phyloP scores from a whole-genome alignment of 2,888 invertebrate species.

The Blastobasis lacticolella region DNA sequence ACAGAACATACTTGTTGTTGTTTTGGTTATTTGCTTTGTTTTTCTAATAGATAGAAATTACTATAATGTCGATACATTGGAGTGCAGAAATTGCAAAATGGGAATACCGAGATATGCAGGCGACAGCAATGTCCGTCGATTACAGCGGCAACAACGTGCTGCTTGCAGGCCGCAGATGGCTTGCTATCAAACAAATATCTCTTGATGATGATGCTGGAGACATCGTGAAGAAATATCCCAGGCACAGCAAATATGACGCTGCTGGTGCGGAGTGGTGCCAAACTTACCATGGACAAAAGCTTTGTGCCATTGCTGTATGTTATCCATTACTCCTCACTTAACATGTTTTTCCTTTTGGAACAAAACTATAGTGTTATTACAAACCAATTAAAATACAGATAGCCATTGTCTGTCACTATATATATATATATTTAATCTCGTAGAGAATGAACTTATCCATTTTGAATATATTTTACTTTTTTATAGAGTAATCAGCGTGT shows the following conservation, averaged over 20 bases:
- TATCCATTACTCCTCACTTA: too few species aligned
- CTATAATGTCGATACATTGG: slow-evolving; percentile 62
- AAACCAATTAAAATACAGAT: not conserved
- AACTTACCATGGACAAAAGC: slow-evolving; percentile 81
- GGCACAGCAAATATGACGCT: slow-evolving; percentile 95
- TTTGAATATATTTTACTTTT: not conserved
- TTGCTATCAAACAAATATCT: slow-evolving; percentile 83
- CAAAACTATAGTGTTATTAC: too few species aligned
- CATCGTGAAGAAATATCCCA: slow-evolving; percentile 83
- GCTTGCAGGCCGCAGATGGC: slow-evolving; percentile 86
- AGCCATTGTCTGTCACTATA: not conserved
- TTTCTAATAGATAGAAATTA: not conserved
- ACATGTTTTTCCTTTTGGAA: too few species aligned
- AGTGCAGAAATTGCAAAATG: slow-evolving; percentile 69
- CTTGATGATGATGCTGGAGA: slow-evolving; percentile 81
- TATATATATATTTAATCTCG: not conserved
- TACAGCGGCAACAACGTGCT: slow-evolving; percentile 88
- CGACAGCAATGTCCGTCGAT: slow-evolving; percentile 94
- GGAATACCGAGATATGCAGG: slow-evolving; percentile 91
- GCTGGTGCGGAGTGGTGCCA: slow-evolving; percentile 95
- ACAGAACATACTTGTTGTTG: too few species aligned
- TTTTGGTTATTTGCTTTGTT: too few species aligned
- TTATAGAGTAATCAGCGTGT: slow-evolving; percentile 88
- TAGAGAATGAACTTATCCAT: too few species aligned
- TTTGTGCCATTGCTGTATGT: slow-evolving; percentile 90